phyloP scores from a whole-genome alignment of 2,113 vertebrate species.

The Dunckerocampus dactyliophorus region DNA sequence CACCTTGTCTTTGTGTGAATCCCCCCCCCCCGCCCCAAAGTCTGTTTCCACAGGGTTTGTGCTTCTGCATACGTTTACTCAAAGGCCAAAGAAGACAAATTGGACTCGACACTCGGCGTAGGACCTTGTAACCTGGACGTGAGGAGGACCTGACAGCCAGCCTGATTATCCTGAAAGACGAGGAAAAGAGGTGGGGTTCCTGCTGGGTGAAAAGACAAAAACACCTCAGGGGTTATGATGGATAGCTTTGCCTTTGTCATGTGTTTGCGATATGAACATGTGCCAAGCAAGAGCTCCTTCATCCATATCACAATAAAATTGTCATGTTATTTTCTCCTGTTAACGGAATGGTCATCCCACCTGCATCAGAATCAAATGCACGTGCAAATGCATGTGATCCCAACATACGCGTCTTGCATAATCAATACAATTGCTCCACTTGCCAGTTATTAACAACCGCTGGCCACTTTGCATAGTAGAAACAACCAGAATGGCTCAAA shows the following conservation, averaged over 20 bases:
- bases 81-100: slow-evolving; percentile 58
- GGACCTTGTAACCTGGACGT: slow-evolving; percentile 29
- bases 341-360: too few species aligned
- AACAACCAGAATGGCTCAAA: too few species aligned
- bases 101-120: slow-evolving; percentile 36
- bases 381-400: not conserved
- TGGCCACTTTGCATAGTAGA: too few species aligned
- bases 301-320: too few species aligned
- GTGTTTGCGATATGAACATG: too few species aligned
- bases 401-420: too few species aligned
- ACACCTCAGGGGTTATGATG: slow-evolving; percentile 21
- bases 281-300: too few species aligned
- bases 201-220: slow-evolving; percentile 20
- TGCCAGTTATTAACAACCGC: too few species aligned
- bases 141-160: slow-evolving; percentile 30
- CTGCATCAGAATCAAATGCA: too few species aligned
- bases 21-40: not conserved
- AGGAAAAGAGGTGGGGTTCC: slow-evolving; percentile 6
- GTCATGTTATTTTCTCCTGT: too few species aligned
- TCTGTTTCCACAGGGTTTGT: slow-evolving; percentile 2
- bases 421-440: too few species aligned
- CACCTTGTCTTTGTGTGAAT: slow-evolving; percentile 22
- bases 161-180: slow-evolving; percentile 25
- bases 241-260: slow-evolving; percentile 29
- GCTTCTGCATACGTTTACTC: slow-evolving; percentile 20